phyloP scores from a whole-genome alignment of 2,113 vertebrate species.

The Narcine bancroftii region DNA sequence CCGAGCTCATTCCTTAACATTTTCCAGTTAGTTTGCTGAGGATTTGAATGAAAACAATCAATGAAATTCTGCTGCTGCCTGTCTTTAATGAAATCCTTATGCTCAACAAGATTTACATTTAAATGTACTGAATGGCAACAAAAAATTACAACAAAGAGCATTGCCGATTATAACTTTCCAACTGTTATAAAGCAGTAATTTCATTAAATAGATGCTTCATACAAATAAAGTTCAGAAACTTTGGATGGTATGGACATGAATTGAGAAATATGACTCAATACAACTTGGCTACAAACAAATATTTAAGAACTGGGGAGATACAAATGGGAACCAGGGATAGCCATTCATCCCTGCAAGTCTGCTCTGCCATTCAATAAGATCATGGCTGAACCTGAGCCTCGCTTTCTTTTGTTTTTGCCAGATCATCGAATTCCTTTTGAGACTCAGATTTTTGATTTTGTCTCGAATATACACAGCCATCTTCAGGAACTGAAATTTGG shows the following conservation, averaged over 20 bases:
- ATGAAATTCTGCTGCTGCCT: constrained; percentile 27
- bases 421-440: too few species aligned
- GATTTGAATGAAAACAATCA: constrained; percentile 13
- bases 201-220: not conserved
- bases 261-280: not conserved
- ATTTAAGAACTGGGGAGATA: not conserved
- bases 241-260: not conserved
- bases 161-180: not conserved
- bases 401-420: too few species aligned
- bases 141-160: not conserved
- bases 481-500: too few species aligned
- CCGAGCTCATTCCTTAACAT: constrained; percentile 6
- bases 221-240: not conserved
- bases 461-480: too few species aligned
- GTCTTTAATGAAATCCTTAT: constrained; percentile 29
- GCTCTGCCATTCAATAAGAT: too few species aligned
- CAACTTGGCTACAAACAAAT: constrained; percentile 9
- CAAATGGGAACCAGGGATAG: too few species aligned
- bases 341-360: too few species aligned
- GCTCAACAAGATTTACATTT: not conserved
- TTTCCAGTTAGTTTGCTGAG: constrained; percentile 2
- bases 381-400: too few species aligned
- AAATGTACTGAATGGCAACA: constrained; percentile 8
- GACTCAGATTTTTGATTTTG: too few species aligned
- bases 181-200: not conserved